These are phyloP conservation scores for Campylorhamphus procurvoides DNA, from an alignment of 2,113 vertebrate genomes.

Conservation along the genomic window DNA sequence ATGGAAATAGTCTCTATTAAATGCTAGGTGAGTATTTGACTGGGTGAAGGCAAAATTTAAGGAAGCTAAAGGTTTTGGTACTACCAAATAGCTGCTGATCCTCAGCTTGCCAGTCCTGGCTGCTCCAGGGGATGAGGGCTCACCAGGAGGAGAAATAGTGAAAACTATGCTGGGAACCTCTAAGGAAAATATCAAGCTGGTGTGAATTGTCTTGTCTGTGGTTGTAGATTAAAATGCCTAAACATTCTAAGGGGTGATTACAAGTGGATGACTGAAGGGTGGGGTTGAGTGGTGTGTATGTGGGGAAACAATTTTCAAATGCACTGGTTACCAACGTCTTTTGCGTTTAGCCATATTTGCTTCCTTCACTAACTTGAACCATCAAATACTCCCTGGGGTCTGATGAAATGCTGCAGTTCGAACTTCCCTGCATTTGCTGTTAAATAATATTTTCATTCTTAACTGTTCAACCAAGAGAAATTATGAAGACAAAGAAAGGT, in stretches of 20 bases:
- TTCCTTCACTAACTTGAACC: background rate
- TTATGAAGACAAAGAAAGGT: background rate
- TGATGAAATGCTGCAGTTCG: background rate
- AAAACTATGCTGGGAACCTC: background rate
- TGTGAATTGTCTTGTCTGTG: background rate
- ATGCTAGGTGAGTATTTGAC: background rate
- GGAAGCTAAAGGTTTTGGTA: background rate
- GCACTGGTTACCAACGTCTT: background rate
- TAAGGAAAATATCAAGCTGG: background rate
- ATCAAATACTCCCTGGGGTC: background rate
- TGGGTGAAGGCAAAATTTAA: background rate
- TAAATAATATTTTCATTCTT: background rate
- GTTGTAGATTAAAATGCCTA: background rate
- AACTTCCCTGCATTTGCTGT: background rate
- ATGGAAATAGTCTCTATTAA: background rate
- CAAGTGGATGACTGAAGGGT: background rate
- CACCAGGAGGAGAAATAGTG: background rate
- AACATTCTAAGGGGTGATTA: background rate
- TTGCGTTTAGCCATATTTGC: background rate
- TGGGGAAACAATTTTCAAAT: background rate
- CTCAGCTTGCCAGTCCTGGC: background rate
- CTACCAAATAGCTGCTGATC: background rate
- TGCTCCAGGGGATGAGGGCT: background rate
- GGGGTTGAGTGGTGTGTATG: background rate
- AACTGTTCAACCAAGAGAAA: background rate